These are phyloP conservation scores for Darevskia mixta DNA, from an alignment of 2,797 vertebrate species.

Conservation along the genomic window DNA sequence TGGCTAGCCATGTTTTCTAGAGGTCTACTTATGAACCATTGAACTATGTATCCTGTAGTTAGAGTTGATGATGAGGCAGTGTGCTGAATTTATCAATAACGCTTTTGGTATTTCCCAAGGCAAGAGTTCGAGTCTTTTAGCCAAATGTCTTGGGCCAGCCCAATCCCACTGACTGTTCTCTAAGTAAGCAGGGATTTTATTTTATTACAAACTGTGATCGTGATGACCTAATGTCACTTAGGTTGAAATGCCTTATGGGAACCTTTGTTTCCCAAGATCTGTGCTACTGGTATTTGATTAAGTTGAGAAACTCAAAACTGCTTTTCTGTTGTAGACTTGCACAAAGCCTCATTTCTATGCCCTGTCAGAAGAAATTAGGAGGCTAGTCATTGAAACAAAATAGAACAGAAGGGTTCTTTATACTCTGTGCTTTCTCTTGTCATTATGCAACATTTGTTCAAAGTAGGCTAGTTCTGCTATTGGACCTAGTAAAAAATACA, in stretches of 20 bases:
- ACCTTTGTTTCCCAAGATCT: background rate
- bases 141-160: too few species aligned
- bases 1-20: too few species aligned
- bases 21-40: too few species aligned
- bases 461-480: conserved; percentile 29
- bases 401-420: conserved; percentile 56
- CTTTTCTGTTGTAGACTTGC: conserved; percentile 41
- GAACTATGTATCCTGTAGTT: too few species aligned
- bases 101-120: too few species aligned
- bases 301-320: conserved; percentile 47
- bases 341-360: conserved; percentile 42
- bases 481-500: conserved; percentile 8
- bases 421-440: conserved; percentile 38
- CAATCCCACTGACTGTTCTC: background rate
- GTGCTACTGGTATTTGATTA: background rate
- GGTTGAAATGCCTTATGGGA: background rate
- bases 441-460: conserved; percentile 30
- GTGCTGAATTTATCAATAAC: too few species aligned
- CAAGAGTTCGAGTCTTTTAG: too few species aligned
- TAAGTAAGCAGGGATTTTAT: conserved; percentile 44
- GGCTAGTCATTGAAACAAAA: conserved; percentile 50
- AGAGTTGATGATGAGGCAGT: too few species aligned
- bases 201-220: conserved; percentile 21
- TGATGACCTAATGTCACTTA: background rate
- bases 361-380: conserved; percentile 55